Percentiles rank a stretch among this genome's conserved stretches.
Conservation (phyloP, 2,113 vertebrate species). For the Callipepla californica region DNA sequence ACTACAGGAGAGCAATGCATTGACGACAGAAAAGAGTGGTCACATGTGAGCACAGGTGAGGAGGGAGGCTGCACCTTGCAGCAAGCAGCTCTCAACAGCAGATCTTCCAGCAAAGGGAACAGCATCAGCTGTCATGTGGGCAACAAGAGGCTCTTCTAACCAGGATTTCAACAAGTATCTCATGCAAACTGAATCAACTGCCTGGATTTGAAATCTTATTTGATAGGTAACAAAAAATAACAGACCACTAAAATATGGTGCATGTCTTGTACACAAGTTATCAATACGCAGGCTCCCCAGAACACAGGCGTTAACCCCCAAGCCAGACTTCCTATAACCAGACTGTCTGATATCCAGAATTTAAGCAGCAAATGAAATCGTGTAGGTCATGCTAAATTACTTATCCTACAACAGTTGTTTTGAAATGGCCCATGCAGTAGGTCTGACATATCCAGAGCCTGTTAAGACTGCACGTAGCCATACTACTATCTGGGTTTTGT, state of each 20-base stretch:
- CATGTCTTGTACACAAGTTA: neutral
- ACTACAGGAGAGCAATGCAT: neutral
- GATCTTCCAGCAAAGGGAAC: neutral
- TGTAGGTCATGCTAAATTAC: neutral
- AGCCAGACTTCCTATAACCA: neutral
- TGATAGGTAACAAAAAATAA: neutral
- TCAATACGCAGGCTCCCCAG: neutral
- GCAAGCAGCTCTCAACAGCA: accelerated
- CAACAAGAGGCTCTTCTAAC: neutral
- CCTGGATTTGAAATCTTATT: neutral
- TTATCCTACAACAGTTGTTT: neutral
- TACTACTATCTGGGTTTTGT: neutral
- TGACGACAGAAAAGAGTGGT: neutral
- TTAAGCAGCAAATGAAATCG: neutral
- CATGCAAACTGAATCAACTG: neutral
- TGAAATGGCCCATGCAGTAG: neutral
- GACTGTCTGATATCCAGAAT: neutral
- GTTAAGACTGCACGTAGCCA: neutral
- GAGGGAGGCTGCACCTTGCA: neutral
- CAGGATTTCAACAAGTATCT: neutral
- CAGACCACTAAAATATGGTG: neutral
- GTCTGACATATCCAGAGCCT: neutral
- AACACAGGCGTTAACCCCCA: neutral
- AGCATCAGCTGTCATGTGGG: neutral
- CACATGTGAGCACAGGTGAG: accelerated